A percentile compares a stretch with the other conserved stretches of the same genome.
Evolutionary conservation across 2,888 invertebrate species (phyloP).

Genomic region (Morpho achilles): DNA sequence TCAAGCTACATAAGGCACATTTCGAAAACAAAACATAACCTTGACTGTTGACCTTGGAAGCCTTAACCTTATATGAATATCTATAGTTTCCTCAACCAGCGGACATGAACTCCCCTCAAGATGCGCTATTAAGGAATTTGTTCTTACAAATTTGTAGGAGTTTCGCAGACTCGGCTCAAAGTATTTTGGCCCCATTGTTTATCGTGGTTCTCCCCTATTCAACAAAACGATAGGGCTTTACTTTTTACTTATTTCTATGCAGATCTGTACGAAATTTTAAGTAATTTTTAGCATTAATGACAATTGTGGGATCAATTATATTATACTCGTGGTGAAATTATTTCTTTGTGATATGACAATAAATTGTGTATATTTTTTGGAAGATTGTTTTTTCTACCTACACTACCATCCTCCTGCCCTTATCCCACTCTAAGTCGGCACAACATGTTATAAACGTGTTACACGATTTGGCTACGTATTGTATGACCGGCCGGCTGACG

Average conservation of each 20-base stretch:
- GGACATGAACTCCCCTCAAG: constrained; percentile 22
- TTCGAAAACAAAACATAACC: constrained; percentile 31
- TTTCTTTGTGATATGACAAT: constrained; percentile 23
- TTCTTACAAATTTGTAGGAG: background rate
- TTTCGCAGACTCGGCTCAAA: constrained; percentile 13
- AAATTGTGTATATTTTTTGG: constrained; percentile 24
- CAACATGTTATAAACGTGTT: too few species aligned
- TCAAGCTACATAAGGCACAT: background rate
- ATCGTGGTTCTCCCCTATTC: constrained; percentile 18
- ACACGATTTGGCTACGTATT: too few species aligned
- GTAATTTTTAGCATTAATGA: background rate
- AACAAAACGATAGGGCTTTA: constrained; percentile 12
- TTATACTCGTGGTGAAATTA: constrained; percentile 1
- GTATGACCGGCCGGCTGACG: too few species aligned
- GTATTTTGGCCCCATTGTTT: constrained; percentile 19
- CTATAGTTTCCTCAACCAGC: constrained; percentile 19
- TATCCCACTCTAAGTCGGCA: too few species aligned
- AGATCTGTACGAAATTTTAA: too few species aligned
- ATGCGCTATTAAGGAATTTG: constrained; percentile 13
- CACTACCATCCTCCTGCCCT: background rate
- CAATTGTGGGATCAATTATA: constrained; percentile 16
- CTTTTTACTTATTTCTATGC: too few species aligned
- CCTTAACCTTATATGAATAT: constrained; percentile 18
- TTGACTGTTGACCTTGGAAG: constrained; percentile 33
- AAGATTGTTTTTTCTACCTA: background rate